Evolutionary conservation across 2,888 invertebrate species (phyloP).

Genomic region (Eupithecia pulchellata): DNA sequence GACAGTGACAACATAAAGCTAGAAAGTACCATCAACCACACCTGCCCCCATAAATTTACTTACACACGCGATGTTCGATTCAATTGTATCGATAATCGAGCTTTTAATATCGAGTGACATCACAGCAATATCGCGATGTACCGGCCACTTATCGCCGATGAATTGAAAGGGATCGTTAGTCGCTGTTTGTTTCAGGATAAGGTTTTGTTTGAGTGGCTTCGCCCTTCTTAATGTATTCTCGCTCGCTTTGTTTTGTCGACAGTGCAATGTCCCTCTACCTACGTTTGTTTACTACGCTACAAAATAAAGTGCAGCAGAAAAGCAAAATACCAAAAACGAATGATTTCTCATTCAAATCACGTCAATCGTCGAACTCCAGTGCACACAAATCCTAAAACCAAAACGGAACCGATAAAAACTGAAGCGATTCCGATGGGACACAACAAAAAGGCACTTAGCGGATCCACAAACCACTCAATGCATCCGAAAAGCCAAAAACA

Average conservation of each 20-base stretch:
- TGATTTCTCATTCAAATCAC: slow-evolving; percentile 7
- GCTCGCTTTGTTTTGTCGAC: background rate
- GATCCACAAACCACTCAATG: slow-evolving; percentile 69
- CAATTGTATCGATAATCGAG: slow-evolving; percentile 71
- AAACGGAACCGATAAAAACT: slow-evolving; percentile 35
- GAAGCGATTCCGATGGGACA: slow-evolving; percentile 29
- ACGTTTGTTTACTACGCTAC: background rate
- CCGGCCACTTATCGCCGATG: slow-evolving; percentile 59
- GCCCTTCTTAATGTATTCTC: slow-evolving; percentile 1
- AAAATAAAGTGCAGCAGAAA: background rate
- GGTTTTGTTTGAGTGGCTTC: slow-evolving; percentile 18
- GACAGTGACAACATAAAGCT: slow-evolving; percentile 47
- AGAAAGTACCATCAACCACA: slow-evolving; percentile 52
- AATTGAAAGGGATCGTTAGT: slow-evolving; percentile 62
- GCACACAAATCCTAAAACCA: slow-evolving; percentile 19
- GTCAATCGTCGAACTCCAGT: slow-evolving; percentile 13
- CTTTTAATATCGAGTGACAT: slow-evolving; percentile 61
- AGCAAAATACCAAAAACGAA: background rate
- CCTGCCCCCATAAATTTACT: slow-evolving; percentile 58
- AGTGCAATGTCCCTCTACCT: background rate
- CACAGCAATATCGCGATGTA: slow-evolving; percentile 61
- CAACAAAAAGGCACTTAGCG: slow-evolving; percentile 69
- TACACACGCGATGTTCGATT: slow-evolving; percentile 71
- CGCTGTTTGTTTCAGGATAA: slow-evolving; percentile 34
- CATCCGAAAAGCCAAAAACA: slow-evolving; percentile 60